A percentile compares a stretch with the other conserved stretches of the same genome.
Evolutionary conservation across 2,797 vertebrate genomes (phyloP).

Genomic region (Oryzias sinensis): DNA sequence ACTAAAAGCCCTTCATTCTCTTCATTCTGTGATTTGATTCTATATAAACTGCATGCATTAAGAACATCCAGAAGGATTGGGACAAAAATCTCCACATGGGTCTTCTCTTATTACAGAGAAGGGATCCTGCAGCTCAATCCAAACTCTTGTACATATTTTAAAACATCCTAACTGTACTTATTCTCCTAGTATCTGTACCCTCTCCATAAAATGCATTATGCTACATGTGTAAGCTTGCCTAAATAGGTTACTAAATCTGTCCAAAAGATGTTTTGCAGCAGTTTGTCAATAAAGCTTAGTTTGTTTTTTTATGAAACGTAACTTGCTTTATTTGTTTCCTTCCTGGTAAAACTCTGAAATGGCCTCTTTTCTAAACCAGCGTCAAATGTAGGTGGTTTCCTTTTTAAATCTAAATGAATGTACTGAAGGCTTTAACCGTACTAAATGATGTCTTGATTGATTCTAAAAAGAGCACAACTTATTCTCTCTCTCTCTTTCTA

Average conservation of each 20-base stretch:
- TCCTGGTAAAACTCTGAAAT: slow-evolving; percentile 86
- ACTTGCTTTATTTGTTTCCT: slow-evolving; percentile 94
- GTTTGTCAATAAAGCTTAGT: slow-evolving; percentile 99
- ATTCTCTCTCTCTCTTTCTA: slow-evolving; percentile 87
- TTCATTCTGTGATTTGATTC: slow-evolving; percentile 72
- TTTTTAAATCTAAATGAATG: slow-evolving; percentile 87
- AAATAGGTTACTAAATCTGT: slow-evolving; percentile 99
- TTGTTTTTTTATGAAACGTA: slow-evolving; percentile 98
- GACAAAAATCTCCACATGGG: slow-evolving; percentile 87
- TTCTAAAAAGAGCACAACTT: slow-evolving; percentile 84
- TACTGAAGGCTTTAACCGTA: slow-evolving; percentile 80
- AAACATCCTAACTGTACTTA: slow-evolving; percentile 86
- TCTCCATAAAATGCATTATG: slow-evolving; percentile 97
- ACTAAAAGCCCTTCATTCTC: slow-evolving; percentile 58
- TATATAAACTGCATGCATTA: slow-evolving; percentile 81
- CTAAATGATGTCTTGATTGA: slow-evolving; percentile 84
- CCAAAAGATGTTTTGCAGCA: slow-evolving; percentile 96
- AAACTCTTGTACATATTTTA: slow-evolving; percentile 91
- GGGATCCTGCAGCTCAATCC: slow-evolving; percentile 96
- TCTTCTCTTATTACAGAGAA: slow-evolving; percentile 88
- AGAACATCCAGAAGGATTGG: slow-evolving; percentile 80
- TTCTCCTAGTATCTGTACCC: slow-evolving; percentile 91
- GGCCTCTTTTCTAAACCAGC: slow-evolving; percentile 80
- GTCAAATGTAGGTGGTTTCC: slow-evolving; percentile 85
- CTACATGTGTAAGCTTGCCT: slow-evolving; percentile 98